Conservation (phyloP, 2,113 vertebrate genomes). For the Capreolus pygargus region DNA sequence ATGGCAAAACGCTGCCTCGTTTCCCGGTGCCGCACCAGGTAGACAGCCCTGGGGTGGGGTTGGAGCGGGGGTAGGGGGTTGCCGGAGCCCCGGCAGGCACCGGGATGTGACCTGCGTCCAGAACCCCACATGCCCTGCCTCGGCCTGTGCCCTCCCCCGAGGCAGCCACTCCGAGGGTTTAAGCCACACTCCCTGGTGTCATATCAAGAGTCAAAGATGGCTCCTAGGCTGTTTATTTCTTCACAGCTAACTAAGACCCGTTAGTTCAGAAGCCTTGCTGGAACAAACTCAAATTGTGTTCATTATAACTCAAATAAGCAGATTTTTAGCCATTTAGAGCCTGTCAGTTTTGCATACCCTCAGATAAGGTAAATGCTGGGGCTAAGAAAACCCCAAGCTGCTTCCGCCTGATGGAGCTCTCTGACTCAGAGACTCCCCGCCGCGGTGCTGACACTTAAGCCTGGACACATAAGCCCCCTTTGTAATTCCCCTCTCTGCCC, state of each 20-base stretch:
- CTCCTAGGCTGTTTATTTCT: neutral
- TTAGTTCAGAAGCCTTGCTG: neutral
- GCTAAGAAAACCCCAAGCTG: neutral
- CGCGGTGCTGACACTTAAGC: neutral
- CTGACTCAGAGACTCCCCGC: neutral
- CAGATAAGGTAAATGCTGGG: neutral
- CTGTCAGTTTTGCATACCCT: neutral
- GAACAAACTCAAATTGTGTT: neutral
- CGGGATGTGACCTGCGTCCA: fast-evolving
- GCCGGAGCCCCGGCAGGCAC: neutral
- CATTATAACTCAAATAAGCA: neutral
- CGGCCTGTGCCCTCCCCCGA: fast-evolving
- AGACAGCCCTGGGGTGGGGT: constrained; percentile 86
- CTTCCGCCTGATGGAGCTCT: neutral
- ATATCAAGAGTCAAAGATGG: neutral
- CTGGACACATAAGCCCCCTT: neutral
- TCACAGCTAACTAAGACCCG: neutral
- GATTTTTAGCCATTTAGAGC: neutral
- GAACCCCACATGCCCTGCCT: neutral
- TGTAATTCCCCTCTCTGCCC: fast-evolving
- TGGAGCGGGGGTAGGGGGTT: fast-evolving
- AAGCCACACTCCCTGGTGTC: neutral
- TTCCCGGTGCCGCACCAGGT: constrained; percentile 94
- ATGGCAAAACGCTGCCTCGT: constrained; percentile 96
- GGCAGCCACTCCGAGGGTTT: neutral